Evolutionary conservation across 1,140 invertebrate species (phyloP).

Genomic region (Habropoda laboriosa): DNA sequence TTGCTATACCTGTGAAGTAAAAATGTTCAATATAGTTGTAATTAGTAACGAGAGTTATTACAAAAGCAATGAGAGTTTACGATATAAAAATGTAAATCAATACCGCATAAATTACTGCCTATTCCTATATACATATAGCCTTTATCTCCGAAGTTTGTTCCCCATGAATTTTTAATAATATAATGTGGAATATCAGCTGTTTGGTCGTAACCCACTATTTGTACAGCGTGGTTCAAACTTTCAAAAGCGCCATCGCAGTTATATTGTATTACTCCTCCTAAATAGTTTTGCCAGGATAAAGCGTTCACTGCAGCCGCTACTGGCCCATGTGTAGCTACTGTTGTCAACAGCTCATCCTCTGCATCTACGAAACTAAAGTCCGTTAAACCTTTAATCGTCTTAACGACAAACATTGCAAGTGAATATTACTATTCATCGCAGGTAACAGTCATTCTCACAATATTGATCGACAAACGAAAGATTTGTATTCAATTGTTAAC

Average conservation of each 20-base stretch:
- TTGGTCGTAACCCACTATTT: slow-evolving; percentile 92
- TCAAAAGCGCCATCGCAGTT: slow-evolving; percentile 86
- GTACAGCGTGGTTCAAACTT: slow-evolving; percentile 91
- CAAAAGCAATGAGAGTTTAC: background rate
- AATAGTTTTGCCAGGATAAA: slow-evolving; percentile 93
- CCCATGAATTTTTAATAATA: slow-evolving; percentile 94
- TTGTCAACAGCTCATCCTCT: slow-evolving; percentile 86
- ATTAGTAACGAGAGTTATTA: no score
- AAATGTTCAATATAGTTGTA: slow-evolving; percentile 15
- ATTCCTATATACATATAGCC: slow-evolving; percentile 91
- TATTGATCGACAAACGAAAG: background rate
- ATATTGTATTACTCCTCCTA: slow-evolving; percentile 92
- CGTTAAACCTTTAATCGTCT: slow-evolving; percentile 48
- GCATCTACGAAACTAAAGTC: slow-evolving; percentile 84
- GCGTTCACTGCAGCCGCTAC: slow-evolving; percentile 92
- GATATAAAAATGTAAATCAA: slow-evolving; percentile 9
- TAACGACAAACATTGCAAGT: background rate
- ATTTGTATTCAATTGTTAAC: background rate
- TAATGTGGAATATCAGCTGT: slow-evolving; percentile 89
- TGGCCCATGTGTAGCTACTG: slow-evolving; percentile 88
- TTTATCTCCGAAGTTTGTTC: slow-evolving; percentile 87
- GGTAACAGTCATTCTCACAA: background rate
- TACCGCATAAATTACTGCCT: slow-evolving; percentile 90
- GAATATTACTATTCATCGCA: slow-evolving; percentile 2
- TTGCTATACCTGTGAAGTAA: slow-evolving; percentile 76